Base-by-base conservation (phyloP, 2,797 vertebrate genomes). In the Selene dorsalis region DNA sequence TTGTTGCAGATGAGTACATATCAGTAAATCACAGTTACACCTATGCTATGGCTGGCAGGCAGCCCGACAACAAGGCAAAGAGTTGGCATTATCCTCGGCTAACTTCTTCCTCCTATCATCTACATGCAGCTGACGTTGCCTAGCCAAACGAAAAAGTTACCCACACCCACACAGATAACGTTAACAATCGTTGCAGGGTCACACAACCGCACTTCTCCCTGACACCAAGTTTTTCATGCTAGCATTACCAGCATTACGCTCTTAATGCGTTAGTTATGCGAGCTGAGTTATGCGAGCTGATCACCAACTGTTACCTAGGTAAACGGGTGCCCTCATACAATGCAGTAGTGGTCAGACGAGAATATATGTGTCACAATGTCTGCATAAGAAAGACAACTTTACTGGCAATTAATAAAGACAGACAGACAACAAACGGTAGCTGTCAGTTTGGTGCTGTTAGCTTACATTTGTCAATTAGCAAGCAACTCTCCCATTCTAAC, bases 131-230 rank as follows among this genome's bases (percentile, higher is more conserved):
- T 53, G 57, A 75, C 68, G 52, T 64, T 64, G 41, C 65, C 82
- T 70, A 84, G 52, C 69, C 64, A 53, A 38, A 26, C 35, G 41
- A 77, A 79, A 45, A 67, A 72, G 59, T 32, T 1, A 77, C 57
- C 78, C 60, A 74, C 85, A 84, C 83, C 88, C 87, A 39, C 52
- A 64, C 52, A 80, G 86, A 89, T 87, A 89, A 87, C 53, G 58
- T 68, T 67, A 68, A 77, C 39, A 61, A 69, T 58, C 52, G 45
- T 52, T 38, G 9, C 9, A 14, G 30, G 66, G 20, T 17, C 38
- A 61, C 18, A 67, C 69, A 74, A 55, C 59, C 35, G 35, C 69
- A 71, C 45, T 57, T 28, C 43, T 32, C 48, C 32, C 30, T 32
- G n/a, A n/a, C n/a, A n/a, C n/a, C n/a, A n/a, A n/a, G n/a, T n/a